Conservation (phyloP, 2,797 vertebrate species). For the Melanotaenia nigrans region DNA sequence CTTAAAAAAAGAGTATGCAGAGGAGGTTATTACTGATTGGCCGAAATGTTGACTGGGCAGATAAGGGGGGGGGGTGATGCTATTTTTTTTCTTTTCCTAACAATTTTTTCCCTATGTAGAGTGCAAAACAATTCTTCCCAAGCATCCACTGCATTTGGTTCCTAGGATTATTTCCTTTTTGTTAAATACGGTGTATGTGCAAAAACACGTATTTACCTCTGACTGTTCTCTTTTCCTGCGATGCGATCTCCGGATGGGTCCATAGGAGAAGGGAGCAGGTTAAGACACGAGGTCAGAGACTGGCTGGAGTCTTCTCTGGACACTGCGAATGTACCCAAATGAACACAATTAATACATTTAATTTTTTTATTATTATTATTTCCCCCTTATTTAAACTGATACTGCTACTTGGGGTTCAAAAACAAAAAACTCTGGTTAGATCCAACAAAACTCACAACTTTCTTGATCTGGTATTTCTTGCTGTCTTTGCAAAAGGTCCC, state of each 20-base stretch:
- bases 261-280: constrained; percentile 87
- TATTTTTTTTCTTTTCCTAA: too few species aligned
- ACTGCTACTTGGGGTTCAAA: neutral
- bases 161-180: neutral
- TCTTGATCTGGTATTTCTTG: constrained; percentile 39
- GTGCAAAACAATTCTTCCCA: neutral
- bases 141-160: neutral
- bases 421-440: neutral
- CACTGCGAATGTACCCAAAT: constrained; percentile 77
- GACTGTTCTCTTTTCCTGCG: constrained; percentile 83
- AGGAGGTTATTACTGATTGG: too few species aligned
- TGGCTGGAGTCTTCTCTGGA: constrained; percentile 94
- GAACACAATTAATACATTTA: constrained; percentile 14
- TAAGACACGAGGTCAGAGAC: constrained; percentile 91
- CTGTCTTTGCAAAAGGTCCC: constrained; percentile 51
- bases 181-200: neutral
- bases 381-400: constrained; percentile 7
- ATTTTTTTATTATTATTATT: neutral
- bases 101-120: neutral
- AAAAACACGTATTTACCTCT: constrained; percentile 81
- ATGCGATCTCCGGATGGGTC: constrained; percentile 83
- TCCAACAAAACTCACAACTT: constrained; percentile 18
- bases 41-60: too few species aligned
- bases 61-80: too few species aligned
- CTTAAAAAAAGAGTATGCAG: too few species aligned